Conservation (phyloP, 64 coral and sea anemone genomes). For the Orbicella faveolata region DNA sequence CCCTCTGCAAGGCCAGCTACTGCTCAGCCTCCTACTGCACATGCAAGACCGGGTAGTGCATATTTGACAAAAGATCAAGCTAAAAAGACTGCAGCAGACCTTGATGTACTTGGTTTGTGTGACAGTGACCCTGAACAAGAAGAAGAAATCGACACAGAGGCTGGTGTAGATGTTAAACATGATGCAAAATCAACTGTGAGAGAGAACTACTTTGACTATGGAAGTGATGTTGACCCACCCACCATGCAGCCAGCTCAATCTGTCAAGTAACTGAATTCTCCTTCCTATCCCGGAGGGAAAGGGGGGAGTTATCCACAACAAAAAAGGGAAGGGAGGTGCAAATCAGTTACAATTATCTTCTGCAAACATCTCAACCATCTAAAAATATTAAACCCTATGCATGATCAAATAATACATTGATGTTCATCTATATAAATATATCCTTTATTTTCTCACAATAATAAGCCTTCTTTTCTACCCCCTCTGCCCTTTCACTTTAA, state of each 20-base stretch:
- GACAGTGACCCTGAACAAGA: background rate
- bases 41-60: background rate
- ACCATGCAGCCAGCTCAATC: background rate
- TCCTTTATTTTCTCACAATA: too few species aligned
- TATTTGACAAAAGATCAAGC: conserved; percentile 23
- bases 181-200: conserved; percentile 67
- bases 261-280: background rate
- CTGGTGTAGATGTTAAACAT: background rate
- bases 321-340: too few species aligned
- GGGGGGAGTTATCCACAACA: too few species aligned
- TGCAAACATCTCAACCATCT: too few species aligned
- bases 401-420: too few species aligned
- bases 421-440: too few species aligned
- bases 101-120: conserved; percentile 62
- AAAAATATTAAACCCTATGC: too few species aligned
- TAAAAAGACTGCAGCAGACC: conserved; percentile 55
- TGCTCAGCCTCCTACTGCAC: background rate
- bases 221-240: conserved; percentile 58
- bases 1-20: conserved; percentile 39
- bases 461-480: too few species aligned
- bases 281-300: background rate
- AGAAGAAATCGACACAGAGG: background rate
- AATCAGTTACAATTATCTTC: too few species aligned
- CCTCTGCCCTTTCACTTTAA: too few species aligned
- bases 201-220: conserved; percentile 94